phyloP scores from a whole-genome alignment of 2,888 invertebrate species.

The Protodeltote pygarga region DNA sequence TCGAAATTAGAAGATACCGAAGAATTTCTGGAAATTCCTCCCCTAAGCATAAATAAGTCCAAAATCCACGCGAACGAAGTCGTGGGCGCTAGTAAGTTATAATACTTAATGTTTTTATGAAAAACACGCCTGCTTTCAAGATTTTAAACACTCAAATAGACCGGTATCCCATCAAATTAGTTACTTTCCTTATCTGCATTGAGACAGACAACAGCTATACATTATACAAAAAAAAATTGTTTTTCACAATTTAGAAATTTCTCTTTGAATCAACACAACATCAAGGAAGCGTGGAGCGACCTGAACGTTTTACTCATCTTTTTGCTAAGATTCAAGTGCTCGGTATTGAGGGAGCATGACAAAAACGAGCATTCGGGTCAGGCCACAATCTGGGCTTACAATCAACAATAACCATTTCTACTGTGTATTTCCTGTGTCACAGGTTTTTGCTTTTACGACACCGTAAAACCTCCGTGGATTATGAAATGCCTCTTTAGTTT shows the following conservation, averaged over 20 bases:
- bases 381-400: slow-evolving; percentile 35
- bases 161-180: no score
- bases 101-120: no score
- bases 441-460: slow-evolving; percentile 32
- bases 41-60: no score
- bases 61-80: no score
- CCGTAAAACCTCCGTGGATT: slow-evolving; percentile 35
- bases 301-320: slow-evolving; percentile 8
- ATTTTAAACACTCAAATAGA: no score
- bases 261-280: neutral
- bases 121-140: no score
- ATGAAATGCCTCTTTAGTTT: slow-evolving; percentile 23
- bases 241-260: neutral
- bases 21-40: no score
- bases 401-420: slow-evolving; percentile 46
- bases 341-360: slow-evolving; percentile 27
- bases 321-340: slow-evolving; percentile 20
- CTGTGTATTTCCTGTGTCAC: slow-evolving; percentile 22
- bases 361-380: slow-evolving; percentile 35
- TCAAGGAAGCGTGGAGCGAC: slow-evolving; percentile 5
- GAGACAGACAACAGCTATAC: no score
- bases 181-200: no score
- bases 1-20: no score
- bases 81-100: no score
- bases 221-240: no score